phyloP scores from a whole-genome alignment of 2,888 invertebrate genomes.

The Melinaea marsaeus region DNA sequence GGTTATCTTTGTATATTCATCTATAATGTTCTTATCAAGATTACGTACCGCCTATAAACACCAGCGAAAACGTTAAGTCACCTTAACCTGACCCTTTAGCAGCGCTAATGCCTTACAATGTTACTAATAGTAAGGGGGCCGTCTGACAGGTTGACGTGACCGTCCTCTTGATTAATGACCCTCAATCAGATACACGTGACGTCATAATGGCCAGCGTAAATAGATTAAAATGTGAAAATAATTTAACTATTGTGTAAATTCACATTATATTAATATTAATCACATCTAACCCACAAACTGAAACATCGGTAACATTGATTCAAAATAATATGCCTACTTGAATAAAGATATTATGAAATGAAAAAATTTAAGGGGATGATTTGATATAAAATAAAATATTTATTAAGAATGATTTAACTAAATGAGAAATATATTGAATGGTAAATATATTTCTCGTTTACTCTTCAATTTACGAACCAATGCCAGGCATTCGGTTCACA shows the following conservation, averaged over 20 bases:
- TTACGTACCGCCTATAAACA: not conserved
- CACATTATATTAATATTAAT: no score
- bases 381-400: no score
- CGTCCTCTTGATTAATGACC: slow-evolving; percentile 36
- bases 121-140: slow-evolving; percentile 38
- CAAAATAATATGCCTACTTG: no score
- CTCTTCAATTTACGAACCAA: slow-evolving; percentile 10
- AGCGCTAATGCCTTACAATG: slow-evolving; percentile 29
- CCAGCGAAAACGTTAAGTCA: slow-evolving; percentile 24
- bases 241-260: not conserved
- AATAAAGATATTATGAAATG: no score
- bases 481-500: slow-evolving; percentile 20
- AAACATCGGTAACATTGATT: no score
- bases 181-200: slow-evolving; percentile 72
- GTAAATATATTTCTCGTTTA: slow-evolving; percentile 7
- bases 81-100: slow-evolving; percentile 23
- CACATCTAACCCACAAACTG: no score
- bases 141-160: slow-evolving; percentile 39
- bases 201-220: slow-evolving; percentile 39
- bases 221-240: slow-evolving; percentile 29
- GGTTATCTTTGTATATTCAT: not conserved
- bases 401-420: not conserved
- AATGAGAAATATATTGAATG: not conserved
- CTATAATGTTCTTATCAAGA: not conserved
- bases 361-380: no score